phyloP scores from a whole-genome alignment of 2,113 vertebrate genomes.

The Callocephalon fimbriatum region DNA sequence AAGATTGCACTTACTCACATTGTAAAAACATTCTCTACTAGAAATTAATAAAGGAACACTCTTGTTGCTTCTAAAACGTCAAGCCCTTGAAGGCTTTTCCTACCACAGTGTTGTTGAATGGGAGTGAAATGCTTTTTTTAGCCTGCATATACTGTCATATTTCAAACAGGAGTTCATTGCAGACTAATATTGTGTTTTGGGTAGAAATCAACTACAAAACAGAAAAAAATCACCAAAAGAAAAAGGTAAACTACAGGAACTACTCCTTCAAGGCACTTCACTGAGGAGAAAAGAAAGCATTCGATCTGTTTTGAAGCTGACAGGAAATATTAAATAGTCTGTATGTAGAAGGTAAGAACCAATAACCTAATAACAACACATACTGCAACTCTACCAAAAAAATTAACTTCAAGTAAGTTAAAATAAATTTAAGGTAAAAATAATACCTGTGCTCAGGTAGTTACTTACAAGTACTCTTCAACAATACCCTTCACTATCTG shows the following conservation, averaged over 20 bases:
- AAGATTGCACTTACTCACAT: neutral
- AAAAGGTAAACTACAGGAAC: neutral
- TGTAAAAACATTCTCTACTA: neutral
- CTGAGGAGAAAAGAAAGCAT: neutral
- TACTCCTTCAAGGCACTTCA: neutral
- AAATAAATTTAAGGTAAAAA: neutral
- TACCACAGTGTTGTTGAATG: neutral
- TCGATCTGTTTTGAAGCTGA: neutral
- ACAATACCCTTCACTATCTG: neutral
- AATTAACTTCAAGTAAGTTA: neutral
- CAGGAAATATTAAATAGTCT: neutral
- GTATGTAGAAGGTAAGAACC: neutral
- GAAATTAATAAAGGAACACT: constrained; percentile 5
- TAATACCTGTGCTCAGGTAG: neutral
- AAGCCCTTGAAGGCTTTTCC: neutral
- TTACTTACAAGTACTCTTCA: neutral
- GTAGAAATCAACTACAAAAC: neutral
- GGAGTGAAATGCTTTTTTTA: neutral
- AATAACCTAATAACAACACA: neutral
- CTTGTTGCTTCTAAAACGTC: neutral
- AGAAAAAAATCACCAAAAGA: neutral
- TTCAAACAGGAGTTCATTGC: neutral
- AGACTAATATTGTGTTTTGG: neutral
- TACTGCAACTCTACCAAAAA: neutral
- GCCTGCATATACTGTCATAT: neutral